Conservation (phyloP, 2,113 vertebrate species). For the Verasper variegatus region DNA sequence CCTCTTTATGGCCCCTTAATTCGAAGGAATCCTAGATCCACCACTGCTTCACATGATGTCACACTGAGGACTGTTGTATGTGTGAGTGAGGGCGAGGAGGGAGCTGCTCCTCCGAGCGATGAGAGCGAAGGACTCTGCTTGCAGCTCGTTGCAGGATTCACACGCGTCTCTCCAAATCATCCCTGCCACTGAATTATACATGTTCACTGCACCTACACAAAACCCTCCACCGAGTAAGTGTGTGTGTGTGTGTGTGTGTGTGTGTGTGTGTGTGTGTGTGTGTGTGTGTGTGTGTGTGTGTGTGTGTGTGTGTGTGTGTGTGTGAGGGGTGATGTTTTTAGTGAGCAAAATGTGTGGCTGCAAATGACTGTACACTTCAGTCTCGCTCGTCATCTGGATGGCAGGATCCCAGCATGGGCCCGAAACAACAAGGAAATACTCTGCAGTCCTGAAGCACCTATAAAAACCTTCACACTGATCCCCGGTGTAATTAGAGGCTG, state of each 20-base stretch:
- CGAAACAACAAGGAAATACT: slow-evolving; percentile 72
- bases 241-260: not conserved
- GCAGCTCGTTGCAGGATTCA: slow-evolving; percentile 41
- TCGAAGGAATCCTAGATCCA: no score
- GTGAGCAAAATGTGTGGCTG: slow-evolving; percentile 50
- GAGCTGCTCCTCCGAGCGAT: slow-evolving; percentile 47
- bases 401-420: slow-evolving; percentile 73
- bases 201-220: slow-evolving; percentile 31
- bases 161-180: slow-evolving; percentile 25
- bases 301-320: not conserved
- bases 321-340: slow-evolving; percentile 25
- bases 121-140: slow-evolving; percentile 51
- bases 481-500: slow-evolving; percentile 70
- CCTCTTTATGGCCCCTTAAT: no score
- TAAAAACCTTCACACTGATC: slow-evolving; percentile 71
- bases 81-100: slow-evolving; percentile 12
- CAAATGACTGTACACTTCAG: slow-evolving; percentile 49
- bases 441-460: slow-evolving; percentile 67
- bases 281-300: not conserved
- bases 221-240: slow-evolving; percentile 5
- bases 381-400: slow-evolving; percentile 67
- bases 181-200: slow-evolving; percentile 54
- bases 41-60: not conserved
- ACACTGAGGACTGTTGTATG: slow-evolving; percentile 4
- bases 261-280: not conserved